Conservation (phyloP, 2,113 vertebrate species). For the Vicugna pacos region DNA sequence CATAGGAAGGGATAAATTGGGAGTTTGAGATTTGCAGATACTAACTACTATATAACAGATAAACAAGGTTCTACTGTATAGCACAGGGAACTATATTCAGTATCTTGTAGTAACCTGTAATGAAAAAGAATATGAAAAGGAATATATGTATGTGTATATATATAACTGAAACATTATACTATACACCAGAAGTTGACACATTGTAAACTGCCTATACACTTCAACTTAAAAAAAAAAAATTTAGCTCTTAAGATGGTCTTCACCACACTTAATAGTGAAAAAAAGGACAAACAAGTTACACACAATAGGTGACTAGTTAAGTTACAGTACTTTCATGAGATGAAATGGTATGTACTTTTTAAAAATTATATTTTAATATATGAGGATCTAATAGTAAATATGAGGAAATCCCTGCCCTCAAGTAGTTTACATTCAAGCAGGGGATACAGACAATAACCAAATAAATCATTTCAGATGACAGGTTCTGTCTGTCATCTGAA, state of each 20-base stretch:
- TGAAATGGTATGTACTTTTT: not conserved
- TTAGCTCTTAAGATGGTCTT: not conserved
- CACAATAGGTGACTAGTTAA: not conserved
- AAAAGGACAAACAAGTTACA: not conserved
- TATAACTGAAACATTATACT: no score
- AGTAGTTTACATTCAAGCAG: not conserved
- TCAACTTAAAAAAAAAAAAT: not conserved
- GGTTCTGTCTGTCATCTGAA: not conserved
- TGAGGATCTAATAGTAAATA: not conserved
- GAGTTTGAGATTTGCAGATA: no score
- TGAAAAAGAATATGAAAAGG: no score
- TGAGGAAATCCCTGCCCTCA: not conserved
- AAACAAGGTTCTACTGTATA: no score
- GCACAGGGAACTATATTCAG: no score
- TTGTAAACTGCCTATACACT: no score
- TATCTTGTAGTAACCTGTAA: no score
- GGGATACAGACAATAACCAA: not conserved
- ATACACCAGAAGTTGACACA: no score
- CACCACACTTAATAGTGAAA: not conserved
- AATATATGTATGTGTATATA: no score
- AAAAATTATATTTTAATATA: not conserved
- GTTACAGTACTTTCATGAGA: not conserved
- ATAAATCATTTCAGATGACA: not conserved
- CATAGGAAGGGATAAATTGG: no score
- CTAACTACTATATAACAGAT: no score